Percentiles rank a stretch among this genome's conserved stretches.
Conservation (phyloP, 1,140 invertebrate genomes). For the Condylostylus longicornis region DNA sequence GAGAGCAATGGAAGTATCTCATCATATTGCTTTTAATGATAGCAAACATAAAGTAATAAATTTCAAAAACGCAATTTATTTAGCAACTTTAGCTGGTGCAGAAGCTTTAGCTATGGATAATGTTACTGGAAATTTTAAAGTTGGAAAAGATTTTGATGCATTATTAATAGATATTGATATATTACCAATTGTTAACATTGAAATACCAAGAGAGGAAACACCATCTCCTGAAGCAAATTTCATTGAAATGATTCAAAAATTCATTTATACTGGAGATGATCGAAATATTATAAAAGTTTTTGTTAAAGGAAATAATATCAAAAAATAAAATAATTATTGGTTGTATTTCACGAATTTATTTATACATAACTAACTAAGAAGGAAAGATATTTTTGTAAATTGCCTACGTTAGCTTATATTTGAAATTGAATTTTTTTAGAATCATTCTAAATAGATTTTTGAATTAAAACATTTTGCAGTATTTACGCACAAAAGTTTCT, state of each 20-base stretch:
- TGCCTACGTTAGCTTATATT: no score
- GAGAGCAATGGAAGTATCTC: constrained; percentile 55
- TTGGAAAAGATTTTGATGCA: constrained; percentile 77
- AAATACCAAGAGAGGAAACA: constrained; percentile 11
- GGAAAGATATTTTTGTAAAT: no score
- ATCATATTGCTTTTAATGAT: constrained; percentile 39
- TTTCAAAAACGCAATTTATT: constrained; percentile 63
- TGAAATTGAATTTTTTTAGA: no score
- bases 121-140: constrained; percentile 59
- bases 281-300: constrained; percentile 65
- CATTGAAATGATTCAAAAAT: constrained; percentile 57
- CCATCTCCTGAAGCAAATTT: constrained; percentile 21
- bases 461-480: no score
- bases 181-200: constrained; percentile 40
- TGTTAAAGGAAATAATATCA: constrained; percentile 51
- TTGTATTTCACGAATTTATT: constrained; percentile 11
- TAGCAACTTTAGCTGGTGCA: constrained; percentile 76
- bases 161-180: constrained; percentile 45
- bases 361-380: constrained; percentile 21
- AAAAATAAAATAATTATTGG: constrained; percentile 22
- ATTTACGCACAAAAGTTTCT: no score
- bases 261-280: constrained; percentile 70
- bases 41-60: constrained; percentile 36
- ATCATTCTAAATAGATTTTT: no score
- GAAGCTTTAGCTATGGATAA: constrained; percentile 56